phyloP scores from a whole-genome alignment of 2,113 vertebrate genomes.

The Syrmaticus mikado region DNA sequence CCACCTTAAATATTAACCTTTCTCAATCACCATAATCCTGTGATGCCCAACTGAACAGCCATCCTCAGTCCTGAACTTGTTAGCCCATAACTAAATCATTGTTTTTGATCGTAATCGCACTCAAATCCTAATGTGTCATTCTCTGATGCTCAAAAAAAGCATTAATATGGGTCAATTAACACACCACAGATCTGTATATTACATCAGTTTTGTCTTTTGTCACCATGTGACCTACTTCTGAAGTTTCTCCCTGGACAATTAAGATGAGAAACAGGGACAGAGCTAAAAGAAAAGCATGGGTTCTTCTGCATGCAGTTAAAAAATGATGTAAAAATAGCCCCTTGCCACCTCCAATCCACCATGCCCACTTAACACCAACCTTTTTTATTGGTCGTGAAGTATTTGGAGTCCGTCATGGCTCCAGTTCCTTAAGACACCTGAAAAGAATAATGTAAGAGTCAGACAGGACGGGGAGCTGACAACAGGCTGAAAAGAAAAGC shows the following conservation, averaged over 20 bases:
- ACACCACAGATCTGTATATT: fast-evolving
- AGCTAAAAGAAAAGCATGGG: conserved; percentile 35
- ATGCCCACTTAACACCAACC: conserved; percentile 76
- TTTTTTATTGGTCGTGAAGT: conserved; percentile 99
- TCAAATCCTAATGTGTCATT: background rate
- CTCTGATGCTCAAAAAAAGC: background rate
- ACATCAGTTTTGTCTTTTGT: conserved; percentile 5
- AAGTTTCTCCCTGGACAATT: conserved; percentile 51
- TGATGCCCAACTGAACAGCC: background rate
- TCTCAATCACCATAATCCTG: background rate
- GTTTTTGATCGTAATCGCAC: background rate
- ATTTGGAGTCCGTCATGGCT: conserved; percentile 98
- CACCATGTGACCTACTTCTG: conserved; percentile 46
- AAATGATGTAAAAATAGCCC: conserved; percentile 49
- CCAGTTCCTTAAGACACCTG: conserved; percentile 77
- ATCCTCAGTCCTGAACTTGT: background rate
- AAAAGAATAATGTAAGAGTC: background rate
- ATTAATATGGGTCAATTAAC: background rate
- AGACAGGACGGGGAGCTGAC: background rate
- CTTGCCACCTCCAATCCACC: background rate
- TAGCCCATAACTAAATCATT: background rate
- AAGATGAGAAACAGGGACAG: conserved; percentile 58
- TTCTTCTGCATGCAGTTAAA: background rate
- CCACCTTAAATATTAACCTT: background rate
- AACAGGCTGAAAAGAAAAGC: background rate